Percentiles rank a stretch among this genome's conserved stretches.
These are phyloP conservation scores for Nowickia ferox DNA, from an alignment of 2,888 invertebrate species.

Conservation along the genomic window DNA sequence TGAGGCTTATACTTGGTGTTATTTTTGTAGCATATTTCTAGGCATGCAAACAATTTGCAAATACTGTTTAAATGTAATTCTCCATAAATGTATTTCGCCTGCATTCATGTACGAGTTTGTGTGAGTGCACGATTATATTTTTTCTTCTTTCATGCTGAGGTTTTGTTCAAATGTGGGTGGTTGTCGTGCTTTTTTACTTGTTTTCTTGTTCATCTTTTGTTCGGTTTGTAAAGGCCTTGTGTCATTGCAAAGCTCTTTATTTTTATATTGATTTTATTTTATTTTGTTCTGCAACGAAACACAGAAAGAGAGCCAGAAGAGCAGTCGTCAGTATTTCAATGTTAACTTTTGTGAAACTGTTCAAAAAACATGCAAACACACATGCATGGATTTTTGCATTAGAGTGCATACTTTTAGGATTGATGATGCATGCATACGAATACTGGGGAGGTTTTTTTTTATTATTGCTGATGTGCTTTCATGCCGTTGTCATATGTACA, in stretches of 20 bases:
- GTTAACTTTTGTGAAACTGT: constrained; percentile 65
- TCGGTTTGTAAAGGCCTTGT: constrained; percentile 64
- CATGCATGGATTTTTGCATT: constrained; percentile 15
- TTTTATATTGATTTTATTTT: constrained; percentile 64
- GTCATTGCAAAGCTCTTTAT: constrained; percentile 48
- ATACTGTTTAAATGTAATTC: constrained; percentile 30
- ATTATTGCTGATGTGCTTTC: constrained; percentile 18
- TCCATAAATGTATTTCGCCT: constrained; percentile 4
- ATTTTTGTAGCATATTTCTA: constrained; percentile 57
- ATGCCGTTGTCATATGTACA: background rate
- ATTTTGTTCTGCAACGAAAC: constrained; percentile 34
- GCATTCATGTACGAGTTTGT: constrained; percentile 23
- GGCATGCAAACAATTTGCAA: constrained; percentile 49
- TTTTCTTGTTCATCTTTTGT: constrained; percentile 58
- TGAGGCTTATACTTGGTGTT: constrained; percentile 43
- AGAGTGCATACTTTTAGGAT: constrained; percentile 60
- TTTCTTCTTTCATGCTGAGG: constrained; percentile 42
- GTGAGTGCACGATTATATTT: constrained; percentile 11
- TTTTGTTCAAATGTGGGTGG: constrained; percentile 55
- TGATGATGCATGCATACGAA: constrained; percentile 1
- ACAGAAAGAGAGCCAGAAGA: constrained; percentile 15
- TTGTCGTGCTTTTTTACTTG: constrained; percentile 33
- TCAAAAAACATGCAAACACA: constrained; percentile 16
- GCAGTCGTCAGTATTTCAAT: constrained; percentile 59
- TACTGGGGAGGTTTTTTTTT: background rate